These are phyloP conservation scores for Brenthis ino DNA, from an alignment of 2,888 invertebrate genomes.

Conservation along the genomic window DNA sequence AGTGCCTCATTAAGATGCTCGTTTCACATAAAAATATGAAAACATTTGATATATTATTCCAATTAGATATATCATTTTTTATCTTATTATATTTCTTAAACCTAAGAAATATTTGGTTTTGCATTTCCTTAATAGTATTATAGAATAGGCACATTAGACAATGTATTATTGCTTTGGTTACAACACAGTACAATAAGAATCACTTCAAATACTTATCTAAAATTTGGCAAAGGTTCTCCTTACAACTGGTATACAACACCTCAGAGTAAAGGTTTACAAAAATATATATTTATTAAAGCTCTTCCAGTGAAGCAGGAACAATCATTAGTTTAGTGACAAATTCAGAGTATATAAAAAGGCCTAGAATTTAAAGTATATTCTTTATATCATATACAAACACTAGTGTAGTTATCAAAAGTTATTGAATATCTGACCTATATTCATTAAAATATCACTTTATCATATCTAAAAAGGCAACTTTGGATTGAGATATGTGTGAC, in stretches of 20 bases:
- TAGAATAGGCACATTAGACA: constrained; percentile 71
- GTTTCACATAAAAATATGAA: constrained; percentile 35
- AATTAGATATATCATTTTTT: constrained; percentile 45
- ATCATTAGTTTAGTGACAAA: constrained; percentile 58
- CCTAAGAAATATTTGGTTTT: constrained; percentile 72
- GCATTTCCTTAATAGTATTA: constrained; percentile 56
- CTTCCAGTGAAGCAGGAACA: constrained; percentile 64
- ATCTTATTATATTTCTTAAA: constrained; percentile 51
- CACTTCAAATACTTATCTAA: constrained; percentile 73
- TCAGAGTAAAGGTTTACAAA: constrained; percentile 65
- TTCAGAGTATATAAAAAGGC: constrained; percentile 56
- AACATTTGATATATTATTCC: constrained; percentile 43
- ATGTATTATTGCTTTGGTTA: constrained; percentile 78
- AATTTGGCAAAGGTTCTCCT: constrained; percentile 74
- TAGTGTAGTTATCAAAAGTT: constrained; percentile 67
- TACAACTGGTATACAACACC: constrained; percentile 61
- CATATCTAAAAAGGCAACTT: constrained; percentile 81
- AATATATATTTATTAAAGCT: constrained; percentile 70
- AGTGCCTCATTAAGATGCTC: constrained; percentile 39
- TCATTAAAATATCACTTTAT: constrained; percentile 73
- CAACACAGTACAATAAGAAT: constrained; percentile 73
- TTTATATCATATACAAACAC: constrained; percentile 70
- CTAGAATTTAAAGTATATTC: constrained; percentile 55
- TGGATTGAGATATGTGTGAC: constrained; percentile 77
- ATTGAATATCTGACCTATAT: constrained; percentile 74